Conservation (phyloP, 2,797 vertebrate genomes). For the Pelodytes ibericus region DNA sequence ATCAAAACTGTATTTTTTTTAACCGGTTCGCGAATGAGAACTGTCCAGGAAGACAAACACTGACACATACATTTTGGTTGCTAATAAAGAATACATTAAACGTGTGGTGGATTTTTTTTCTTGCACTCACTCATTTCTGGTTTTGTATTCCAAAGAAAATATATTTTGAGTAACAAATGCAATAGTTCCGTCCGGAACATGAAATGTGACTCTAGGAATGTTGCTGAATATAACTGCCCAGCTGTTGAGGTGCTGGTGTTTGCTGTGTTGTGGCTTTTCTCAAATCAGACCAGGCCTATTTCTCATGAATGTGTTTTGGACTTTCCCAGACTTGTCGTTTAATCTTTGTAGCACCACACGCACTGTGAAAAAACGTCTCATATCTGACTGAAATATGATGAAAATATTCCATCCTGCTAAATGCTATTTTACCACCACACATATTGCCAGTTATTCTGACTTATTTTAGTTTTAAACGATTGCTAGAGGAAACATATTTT, state of each 20-base stretch:
- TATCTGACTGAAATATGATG: not conserved
- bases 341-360: not conserved
- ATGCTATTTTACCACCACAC: conserved; percentile 14
- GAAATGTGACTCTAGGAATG: conserved; percentile 37
- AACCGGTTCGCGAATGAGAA: too few species aligned
- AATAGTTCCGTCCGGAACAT: not conserved
- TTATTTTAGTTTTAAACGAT: not conserved
- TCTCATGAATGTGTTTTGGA: conserved; percentile 25
- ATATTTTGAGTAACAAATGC: not conserved
- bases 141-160: not conserved
- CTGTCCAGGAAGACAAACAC: not conserved
- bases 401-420: conserved; percentile 9
- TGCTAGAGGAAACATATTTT: too few species aligned
- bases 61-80: not conserved
- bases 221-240: conserved; percentile 1
- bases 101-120: not conserved
- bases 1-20: too few species aligned
- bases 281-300: not conserved
- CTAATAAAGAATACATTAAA: not conserved
- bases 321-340: conserved; percentile 35
- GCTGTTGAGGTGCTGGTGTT: conserved; percentile 19
- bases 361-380: conserved; percentile 3
- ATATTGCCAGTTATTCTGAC: not conserved
- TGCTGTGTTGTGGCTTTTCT: conserved; percentile 19
- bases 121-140: not conserved